phyloP scores from a whole-genome alignment of 1,140 invertebrate genomes.

The Atta texana region DNA sequence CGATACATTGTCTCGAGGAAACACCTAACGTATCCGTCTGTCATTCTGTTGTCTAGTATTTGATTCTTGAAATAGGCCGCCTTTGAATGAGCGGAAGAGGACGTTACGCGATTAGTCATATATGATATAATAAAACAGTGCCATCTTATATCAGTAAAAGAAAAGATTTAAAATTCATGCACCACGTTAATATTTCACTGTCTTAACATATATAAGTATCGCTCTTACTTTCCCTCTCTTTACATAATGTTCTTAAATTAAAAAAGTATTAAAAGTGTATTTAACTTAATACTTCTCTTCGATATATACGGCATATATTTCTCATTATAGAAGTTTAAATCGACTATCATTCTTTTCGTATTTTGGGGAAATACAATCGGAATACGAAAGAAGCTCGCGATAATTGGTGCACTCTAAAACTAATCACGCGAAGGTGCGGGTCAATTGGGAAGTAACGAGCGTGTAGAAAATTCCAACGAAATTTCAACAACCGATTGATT shows the following conservation, averaged over 20 bases:
- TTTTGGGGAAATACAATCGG: neutral
- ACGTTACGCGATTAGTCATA: slow-evolving; percentile 23
- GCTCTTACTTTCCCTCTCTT: neutral
- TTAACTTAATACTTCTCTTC: slow-evolving; percentile 13
- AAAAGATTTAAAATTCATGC: slow-evolving; percentile 3
- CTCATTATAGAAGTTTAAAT: slow-evolving; percentile 28
- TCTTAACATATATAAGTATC: slow-evolving; percentile 14
- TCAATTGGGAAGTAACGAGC: slow-evolving; percentile 42
- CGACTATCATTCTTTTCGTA: slow-evolving; percentile 2
- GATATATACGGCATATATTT: slow-evolving; percentile 13
- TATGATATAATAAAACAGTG: slow-evolving; percentile 26
- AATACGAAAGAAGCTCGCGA: slow-evolving; percentile 47
- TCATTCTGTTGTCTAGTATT: slow-evolving; percentile 28
- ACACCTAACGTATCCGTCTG: neutral
- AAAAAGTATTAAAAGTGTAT: slow-evolving; percentile 30
- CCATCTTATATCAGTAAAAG: neutral
- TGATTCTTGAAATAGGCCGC: slow-evolving; percentile 69
- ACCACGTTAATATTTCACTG: slow-evolving; percentile 20
- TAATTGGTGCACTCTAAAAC: slow-evolving; percentile 44
- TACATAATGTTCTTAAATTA: slow-evolving; percentile 14
- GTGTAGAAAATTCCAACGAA: slow-evolving; percentile 50
- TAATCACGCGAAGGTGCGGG: slow-evolving; percentile 14
- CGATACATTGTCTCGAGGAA: slow-evolving; percentile 46
- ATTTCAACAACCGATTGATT: slow-evolving; percentile 15
- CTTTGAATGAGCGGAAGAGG: slow-evolving; percentile 49